A percentile compares a stretch with the other conserved stretches of the same genome.
phyloP scores from a whole-genome alignment of 2,797 vertebrate genomes.

The Microctenopoma stevenorrisi region DNA sequence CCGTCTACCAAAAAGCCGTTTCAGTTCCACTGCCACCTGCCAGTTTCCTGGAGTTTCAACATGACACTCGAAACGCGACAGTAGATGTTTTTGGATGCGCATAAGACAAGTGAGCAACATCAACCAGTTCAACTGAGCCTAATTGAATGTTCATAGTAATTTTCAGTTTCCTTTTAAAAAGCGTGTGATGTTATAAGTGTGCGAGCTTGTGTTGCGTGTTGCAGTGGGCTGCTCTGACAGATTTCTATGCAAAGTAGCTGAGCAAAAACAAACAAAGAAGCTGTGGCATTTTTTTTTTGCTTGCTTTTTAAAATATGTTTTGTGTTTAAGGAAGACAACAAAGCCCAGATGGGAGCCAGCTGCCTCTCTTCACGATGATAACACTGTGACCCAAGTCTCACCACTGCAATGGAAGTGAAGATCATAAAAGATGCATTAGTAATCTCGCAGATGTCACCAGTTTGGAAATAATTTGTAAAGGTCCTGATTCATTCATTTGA shows the following conservation, averaged over 20 bases:
- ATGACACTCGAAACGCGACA: constrained; percentile 47
- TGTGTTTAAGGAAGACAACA: constrained; percentile 61
- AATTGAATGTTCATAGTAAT: constrained; percentile 10
- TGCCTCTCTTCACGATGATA: constrained; percentile 47
- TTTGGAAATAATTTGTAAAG: constrained; percentile 55
- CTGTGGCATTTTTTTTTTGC: constrained; percentile 22
- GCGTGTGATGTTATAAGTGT: neutral
- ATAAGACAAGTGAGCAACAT: constrained; percentile 51
- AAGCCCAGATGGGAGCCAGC: constrained; percentile 67
- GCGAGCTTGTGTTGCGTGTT: neutral
- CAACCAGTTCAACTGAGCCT: constrained; percentile 15
- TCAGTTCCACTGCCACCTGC: constrained; percentile 55
- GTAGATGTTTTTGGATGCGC: constrained; percentile 2
- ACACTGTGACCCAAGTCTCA: constrained; percentile 35
- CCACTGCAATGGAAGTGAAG: constrained; percentile 40
- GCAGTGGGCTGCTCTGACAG: constrained; percentile 14
- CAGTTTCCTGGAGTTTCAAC: constrained; percentile 30
- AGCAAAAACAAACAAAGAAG: constrained; percentile 34
- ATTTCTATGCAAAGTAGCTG: constrained; percentile 40
- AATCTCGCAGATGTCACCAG: constrained; percentile 45
- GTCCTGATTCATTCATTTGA: constrained; percentile 56
- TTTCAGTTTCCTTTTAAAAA: constrained; percentile 9
- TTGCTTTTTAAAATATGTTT: constrained; percentile 56
- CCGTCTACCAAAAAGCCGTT: constrained; percentile 70
- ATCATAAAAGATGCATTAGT: constrained; percentile 56